Evolutionary conservation across 2,113 vertebrate genomes (phyloP), one percentile per base, ranked within the genome.

Genomic region (Rhinoptilus africanus): DNA sequence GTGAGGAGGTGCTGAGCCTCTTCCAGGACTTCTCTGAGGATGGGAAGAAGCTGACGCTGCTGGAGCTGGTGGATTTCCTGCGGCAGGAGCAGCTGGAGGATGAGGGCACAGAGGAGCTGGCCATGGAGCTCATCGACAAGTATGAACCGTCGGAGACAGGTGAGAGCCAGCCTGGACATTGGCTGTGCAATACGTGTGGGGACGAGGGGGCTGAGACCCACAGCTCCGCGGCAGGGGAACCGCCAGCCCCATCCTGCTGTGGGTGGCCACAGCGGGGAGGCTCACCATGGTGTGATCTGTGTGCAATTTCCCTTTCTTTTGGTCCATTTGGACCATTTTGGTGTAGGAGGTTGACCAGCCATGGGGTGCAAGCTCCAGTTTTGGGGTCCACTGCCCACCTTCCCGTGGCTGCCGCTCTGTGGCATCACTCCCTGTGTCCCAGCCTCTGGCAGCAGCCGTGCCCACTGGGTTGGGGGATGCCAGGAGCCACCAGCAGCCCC

Each of bases 41-140:
- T 66, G 98, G 98, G 67, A 98, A 99, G 97, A 99, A 97, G 74
- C 89, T 99, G 56, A 98, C 98, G 0, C 88, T 99, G 73, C 97
- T 99, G 73, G 99, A 99, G 92, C 98, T 99, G 95, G 98, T 98
- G 86, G 99, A 98, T 93, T 99, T 99, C 92, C 97, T 99, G 75
- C 96, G 6, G 48, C 94, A 98, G 37, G 98, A 99, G 92, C 99
- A 99, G 93, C 98, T 98, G 60, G 99, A 99, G 86, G 96, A 84
- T 1, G 97, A 98, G 13, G 73, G 51, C 18, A 97, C 98, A 37
- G 78, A 98, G 56, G 98, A 98, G 66, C 97, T 98, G 14, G 99
- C 99, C 53, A 97, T 98, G 97, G 97, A 98, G 88, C 98, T 99
- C 59, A 99, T 99, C 1, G 97, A 98, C 47, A 95, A 96, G 91